A percentile compares a stretch with the other conserved stretches of the same genome.
These are phyloP conservation scores for Zaprionus tsacasi DNA, from an alignment of 1,140 invertebrate genomes.

Conservation along the genomic window DNA sequence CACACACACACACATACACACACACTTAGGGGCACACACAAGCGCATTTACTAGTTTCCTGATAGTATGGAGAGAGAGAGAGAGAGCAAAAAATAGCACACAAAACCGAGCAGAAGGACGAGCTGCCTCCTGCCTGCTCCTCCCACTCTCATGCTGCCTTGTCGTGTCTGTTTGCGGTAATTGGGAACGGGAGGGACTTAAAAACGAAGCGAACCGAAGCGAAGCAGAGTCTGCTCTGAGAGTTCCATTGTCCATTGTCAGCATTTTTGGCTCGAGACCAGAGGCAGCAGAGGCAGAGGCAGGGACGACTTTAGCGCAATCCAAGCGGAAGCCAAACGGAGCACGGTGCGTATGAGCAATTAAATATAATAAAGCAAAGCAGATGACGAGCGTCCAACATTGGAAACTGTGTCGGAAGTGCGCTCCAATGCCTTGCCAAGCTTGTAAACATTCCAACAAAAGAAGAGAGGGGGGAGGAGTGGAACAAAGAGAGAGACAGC, in stretches of 20 bases:
- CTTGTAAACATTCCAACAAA: constrained; percentile 8
- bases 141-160: background rate
- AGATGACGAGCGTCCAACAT: constrained; percentile 43
- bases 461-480: background rate
- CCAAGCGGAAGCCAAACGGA: constrained; percentile 36
- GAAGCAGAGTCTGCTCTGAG: constrained; percentile 29
- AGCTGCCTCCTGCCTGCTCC: background rate
- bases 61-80: constrained; percentile 7
- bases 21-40: constrained; percentile 4
- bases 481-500: background rate
- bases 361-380: constrained; percentile 65
- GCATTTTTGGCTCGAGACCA: constrained; percentile 46
- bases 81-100: constrained; percentile 21
- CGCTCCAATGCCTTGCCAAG: constrained; percentile 46
- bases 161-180: background rate
- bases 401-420: constrained; percentile 57
- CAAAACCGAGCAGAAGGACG: constrained; percentile 6
- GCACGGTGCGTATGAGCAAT: constrained; percentile 67
- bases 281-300: background rate
- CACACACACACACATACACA: background rate
- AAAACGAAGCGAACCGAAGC: constrained; percentile 34
- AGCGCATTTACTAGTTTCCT: constrained; percentile 13
- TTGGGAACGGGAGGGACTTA: constrained; percentile 21
- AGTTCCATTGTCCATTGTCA: constrained; percentile 48
- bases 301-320: background rate